Conservation (phyloP, 2,888 invertebrate species). For the Pomacea canaliculata region DNA sequence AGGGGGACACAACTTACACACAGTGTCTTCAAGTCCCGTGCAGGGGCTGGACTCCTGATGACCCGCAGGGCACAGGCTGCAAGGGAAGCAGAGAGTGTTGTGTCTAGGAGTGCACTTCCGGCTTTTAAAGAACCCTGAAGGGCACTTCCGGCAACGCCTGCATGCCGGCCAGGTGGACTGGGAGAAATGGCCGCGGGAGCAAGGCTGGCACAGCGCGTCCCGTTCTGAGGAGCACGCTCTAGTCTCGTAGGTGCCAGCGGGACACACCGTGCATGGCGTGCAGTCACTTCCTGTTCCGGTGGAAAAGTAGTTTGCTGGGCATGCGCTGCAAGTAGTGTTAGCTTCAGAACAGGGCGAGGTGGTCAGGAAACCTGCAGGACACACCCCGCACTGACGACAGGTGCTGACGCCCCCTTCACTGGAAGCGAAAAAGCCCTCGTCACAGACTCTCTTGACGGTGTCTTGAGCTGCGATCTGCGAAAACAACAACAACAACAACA, state of each 20-base stretch:
- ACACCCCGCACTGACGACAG: conserved; percentile 4
- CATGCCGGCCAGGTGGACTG: not conserved
- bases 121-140: not conserved
- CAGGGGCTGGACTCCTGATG: not conserved
- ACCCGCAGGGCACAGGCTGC: conserved; percentile 10
- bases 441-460: not conserved
- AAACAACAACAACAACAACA: no score
- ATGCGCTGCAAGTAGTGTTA: conserved; percentile 15
- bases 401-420: not conserved
- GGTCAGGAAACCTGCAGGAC: not conserved
- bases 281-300: not conserved
- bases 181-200: conserved; percentile 9
- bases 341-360: conserved; percentile 8
- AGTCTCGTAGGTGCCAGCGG: not conserved
- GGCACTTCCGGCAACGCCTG: conserved; percentile 9
- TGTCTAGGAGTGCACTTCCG: not conserved
- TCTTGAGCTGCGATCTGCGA: not conserved
- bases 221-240: not conserved
- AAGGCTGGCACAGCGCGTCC: conserved; percentile 12
- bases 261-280: conserved; percentile 4
- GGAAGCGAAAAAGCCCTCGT: conserved; percentile 14
- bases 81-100: conserved; percentile 1
- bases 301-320: conserved; percentile 7
- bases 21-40: not conserved
- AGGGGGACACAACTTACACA: not conserved